Evolutionary conservation across 53 echinoderm and acorn worm genomes (phyloP).

Genomic region (Pentamera pediparva): DNA sequence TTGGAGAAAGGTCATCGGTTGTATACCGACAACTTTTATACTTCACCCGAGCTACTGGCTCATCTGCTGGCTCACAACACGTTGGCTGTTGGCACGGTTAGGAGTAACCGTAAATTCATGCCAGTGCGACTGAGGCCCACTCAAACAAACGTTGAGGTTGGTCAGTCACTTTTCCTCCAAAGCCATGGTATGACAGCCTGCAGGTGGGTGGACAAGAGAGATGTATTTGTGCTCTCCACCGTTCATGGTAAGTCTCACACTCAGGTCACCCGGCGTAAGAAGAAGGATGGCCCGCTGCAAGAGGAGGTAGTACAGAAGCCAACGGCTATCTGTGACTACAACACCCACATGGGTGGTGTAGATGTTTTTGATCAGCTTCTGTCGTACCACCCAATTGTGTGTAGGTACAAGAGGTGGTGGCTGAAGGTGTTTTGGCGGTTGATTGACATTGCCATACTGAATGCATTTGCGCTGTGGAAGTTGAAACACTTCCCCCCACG

Average conservation of each 20-base stretch:
- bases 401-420: no score
- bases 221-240: constrained; percentile 8
- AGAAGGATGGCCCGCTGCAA: neutral
- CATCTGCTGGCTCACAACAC: constrained; percentile 18
- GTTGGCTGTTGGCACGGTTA: constrained; percentile 24
- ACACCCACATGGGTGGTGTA: neutral
- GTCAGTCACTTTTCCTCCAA: constrained; percentile 1
- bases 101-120: neutral
- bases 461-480: no score
- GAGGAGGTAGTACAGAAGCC: neutral
- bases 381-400: no score
- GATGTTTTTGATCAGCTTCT: no score
- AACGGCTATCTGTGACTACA: neutral
- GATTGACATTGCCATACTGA: no score
- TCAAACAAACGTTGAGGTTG: neutral
- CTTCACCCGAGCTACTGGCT: neutral
- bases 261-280: neutral
- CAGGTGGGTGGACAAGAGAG: constrained; percentile 22
- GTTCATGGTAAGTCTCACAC: constrained; percentile 6
- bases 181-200: constrained; percentile 24
- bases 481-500: no score
- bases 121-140: neutral
- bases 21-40: constrained; percentile 17
- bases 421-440: no score
- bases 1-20: neutral